Evolutionary conservation across 2,888 invertebrate species (phyloP).

Genomic region (Biston betularia): DNA sequence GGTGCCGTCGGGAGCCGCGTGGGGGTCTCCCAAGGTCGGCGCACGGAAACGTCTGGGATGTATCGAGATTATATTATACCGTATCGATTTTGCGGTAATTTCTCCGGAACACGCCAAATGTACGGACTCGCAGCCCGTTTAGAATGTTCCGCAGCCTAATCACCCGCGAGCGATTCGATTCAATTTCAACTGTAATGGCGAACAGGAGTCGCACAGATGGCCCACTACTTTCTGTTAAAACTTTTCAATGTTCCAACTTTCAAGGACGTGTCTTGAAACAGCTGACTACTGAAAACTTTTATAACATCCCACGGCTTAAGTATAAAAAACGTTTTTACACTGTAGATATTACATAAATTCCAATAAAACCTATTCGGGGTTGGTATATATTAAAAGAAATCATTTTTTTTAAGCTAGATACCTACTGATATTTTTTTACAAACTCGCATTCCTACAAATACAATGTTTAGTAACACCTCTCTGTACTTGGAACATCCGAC

Average conservation of each 20-base stretch:
- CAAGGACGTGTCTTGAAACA: slow-evolving; percentile 20
- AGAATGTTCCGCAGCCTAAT: slow-evolving; percentile 5
- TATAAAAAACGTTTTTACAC: background rate
- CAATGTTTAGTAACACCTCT: background rate
- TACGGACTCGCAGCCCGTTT: slow-evolving; percentile 2
- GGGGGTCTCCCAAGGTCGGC: slow-evolving; percentile 73
- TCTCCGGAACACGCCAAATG: slow-evolving; percentile 47
- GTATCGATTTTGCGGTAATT: slow-evolving; percentile 73
- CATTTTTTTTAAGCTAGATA: background rate
- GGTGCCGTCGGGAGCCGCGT: slow-evolving; percentile 47
- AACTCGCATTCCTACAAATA: background rate
- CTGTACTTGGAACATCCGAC: slow-evolving; percentile 12
- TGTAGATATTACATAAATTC: background rate
- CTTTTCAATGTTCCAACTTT: slow-evolving; percentile 23
- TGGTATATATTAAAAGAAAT: too few species aligned
- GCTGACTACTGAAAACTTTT: slow-evolving; percentile 15
- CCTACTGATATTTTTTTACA: background rate
- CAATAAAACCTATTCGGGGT: too few species aligned
- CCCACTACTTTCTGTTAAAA: slow-evolving; percentile 14
- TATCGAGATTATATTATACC: slow-evolving; percentile 74
- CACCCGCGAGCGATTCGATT: slow-evolving; percentile 7
- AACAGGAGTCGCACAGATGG: background rate
- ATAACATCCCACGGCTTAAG: too few species aligned
- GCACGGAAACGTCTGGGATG: slow-evolving; percentile 83
- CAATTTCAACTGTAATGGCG: slow-evolving; percentile 4